Percentiles rank a stretch among this genome's conserved stretches.
These are phyloP conservation scores for Lordiphosa clarofinis DNA, from an alignment of 1,140 invertebrate genomes.

Conservation along the genomic window DNA sequence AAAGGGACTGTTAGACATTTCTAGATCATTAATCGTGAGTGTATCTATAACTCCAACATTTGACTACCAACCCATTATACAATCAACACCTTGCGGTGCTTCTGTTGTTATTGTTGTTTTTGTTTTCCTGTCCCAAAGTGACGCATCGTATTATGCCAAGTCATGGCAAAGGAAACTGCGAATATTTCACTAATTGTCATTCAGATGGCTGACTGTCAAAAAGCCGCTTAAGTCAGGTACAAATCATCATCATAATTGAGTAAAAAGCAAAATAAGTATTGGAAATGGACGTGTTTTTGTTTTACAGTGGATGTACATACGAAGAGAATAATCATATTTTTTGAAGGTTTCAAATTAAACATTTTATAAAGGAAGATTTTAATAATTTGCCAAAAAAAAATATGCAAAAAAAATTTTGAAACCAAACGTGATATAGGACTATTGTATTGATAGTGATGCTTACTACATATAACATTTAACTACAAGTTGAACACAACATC, in stretches of 20 bases:
- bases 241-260: constrained; percentile 45
- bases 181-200: constrained; percentile 32
- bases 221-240: constrained; percentile 51
- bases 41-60: no score
- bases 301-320: constrained; percentile 27
- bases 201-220: constrained; percentile 35
- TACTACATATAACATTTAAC: no score
- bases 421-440: no score
- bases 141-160: constrained; percentile 22
- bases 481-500: no score
- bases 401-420: no score
- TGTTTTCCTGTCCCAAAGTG: constrained; percentile 2
- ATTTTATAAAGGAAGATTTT: not conserved
- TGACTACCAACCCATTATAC: constrained; percentile 18
- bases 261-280: constrained; percentile 55
- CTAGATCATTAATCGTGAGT: not conserved
- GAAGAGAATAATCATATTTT: not conserved
- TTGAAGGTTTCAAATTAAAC: not conserved
- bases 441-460: no score
- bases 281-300: constrained; percentile 23
- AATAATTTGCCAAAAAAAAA: no score
- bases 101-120: constrained; percentile 14
- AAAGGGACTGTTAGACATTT: constrained; percentile 2
- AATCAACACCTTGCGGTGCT: constrained; percentile 45
- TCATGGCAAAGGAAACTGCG: constrained; percentile 43